Evolutionary conservation across 1,140 invertebrate species (phyloP).

Genomic region (Agraylea sexmaculata): DNA sequence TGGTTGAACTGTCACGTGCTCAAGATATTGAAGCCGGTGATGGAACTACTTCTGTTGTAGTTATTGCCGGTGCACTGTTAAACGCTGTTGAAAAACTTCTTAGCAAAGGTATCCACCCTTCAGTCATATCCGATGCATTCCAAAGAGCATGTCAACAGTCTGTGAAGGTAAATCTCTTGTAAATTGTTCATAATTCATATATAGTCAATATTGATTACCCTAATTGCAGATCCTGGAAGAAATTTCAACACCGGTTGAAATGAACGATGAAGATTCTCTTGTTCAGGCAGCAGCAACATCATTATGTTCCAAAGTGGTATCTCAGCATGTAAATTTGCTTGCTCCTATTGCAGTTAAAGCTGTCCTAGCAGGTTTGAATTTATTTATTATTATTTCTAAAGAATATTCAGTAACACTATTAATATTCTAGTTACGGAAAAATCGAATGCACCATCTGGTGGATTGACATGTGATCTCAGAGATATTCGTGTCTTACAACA

Average conservation of each 20-base stretch:
- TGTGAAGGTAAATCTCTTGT: conserved; percentile 47
- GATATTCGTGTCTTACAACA: conserved; percentile 96
- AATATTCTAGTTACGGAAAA: conserved; percentile 31
- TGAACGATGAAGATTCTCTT: conserved; percentile 78
- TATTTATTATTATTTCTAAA: conserved; percentile 13
- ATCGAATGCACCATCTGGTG: conserved; percentile 34
- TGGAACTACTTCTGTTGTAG: conserved; percentile 95
- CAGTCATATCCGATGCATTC: conserved; percentile 93
- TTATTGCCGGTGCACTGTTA: conserved; percentile 88
- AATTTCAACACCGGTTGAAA: conserved; percentile 79
- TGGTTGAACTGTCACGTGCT: conserved; percentile 95
- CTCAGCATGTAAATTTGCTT: conserved; percentile 88
- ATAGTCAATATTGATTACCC: conserved; percentile 7
- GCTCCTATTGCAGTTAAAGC: conserved; percentile 96
- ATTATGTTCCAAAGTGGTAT: conserved; percentile 98
- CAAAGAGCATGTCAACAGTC: conserved; percentile 79
- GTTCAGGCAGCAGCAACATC: conserved; percentile 94
- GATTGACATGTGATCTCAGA: conserved; percentile 55
- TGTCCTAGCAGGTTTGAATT: conserved; percentile 65
- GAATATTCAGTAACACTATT: conserved; percentile 1
- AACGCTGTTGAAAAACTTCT: conserved; percentile 91
- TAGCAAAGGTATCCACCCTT: conserved; percentile 93
- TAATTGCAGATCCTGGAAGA: conserved; percentile 55
- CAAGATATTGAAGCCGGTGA: conserved; percentile 99
- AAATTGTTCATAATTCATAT: conserved; percentile 4